phyloP scores from a whole-genome alignment of 1,140 invertebrate species.

The Apis laboriosa region DNA sequence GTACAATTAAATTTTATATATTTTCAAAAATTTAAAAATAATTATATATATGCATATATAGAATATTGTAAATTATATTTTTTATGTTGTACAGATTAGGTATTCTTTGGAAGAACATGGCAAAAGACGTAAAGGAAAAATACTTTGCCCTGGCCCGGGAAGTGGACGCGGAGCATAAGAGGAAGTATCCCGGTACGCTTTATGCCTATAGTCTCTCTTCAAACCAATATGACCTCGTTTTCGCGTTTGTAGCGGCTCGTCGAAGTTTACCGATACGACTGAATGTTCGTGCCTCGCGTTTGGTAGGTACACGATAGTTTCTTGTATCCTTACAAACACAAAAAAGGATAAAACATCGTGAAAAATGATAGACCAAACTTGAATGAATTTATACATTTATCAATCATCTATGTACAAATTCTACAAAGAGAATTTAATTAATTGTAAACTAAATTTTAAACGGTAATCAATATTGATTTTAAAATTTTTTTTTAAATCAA shows the following conservation, averaged over 20 bases:
- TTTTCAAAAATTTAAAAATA: neutral
- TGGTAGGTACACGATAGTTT: slow-evolving; percentile 5
- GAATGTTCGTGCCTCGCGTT: slow-evolving; percentile 21
- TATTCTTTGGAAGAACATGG: slow-evolving; percentile 82
- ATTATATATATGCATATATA: neutral
- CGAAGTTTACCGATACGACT: slow-evolving; percentile 46
- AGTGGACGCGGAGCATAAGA: slow-evolving; percentile 84
- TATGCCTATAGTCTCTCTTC: slow-evolving; percentile 14
- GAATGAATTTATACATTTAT: neutral
- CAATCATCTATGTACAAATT: neutral
- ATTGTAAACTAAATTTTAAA: neutral
- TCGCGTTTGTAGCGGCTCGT: slow-evolving; percentile 12
- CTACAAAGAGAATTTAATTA: neutral
- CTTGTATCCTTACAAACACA: slow-evolving; percentile 17
- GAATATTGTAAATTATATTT: neutral
- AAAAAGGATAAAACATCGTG: neutral
- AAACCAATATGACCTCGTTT: slow-evolving; percentile 42
- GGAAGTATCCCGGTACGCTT: slow-evolving; percentile 83
- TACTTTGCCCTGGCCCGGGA: slow-evolving; percentile 83
- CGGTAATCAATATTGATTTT: neutral
- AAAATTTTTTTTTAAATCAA: neutral
- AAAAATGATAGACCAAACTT: neutral
- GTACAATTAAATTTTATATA: neutral
- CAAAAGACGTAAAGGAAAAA: slow-evolving; percentile 80
- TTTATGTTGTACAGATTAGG: slow-evolving; percentile 77